Conservation (phyloP, 2,888 invertebrate species). For the Clepsis dumicolana region DNA sequence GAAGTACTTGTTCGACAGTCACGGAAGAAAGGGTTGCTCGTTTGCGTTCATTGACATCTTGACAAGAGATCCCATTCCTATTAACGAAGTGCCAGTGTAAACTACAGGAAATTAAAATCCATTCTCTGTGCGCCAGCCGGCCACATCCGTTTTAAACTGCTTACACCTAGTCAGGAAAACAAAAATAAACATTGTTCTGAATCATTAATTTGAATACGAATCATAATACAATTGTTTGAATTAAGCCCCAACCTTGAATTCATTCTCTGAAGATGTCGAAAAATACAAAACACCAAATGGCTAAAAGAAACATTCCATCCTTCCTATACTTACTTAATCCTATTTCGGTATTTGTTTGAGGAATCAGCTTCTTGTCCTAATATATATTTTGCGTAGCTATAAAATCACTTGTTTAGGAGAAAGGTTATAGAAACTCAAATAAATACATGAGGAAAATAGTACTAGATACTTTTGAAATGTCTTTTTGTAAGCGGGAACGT, state of each 20-base stretch:
- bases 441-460: too few relatives aligned
- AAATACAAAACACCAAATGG: constrained; percentile 36
- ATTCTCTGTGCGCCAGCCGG: constrained; percentile 52
- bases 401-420: background rate
- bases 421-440: too few relatives aligned
- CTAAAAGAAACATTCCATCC: constrained; percentile 29
- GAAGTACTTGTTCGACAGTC: background rate
- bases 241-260: constrained; percentile 31
- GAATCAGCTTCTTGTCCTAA: constrained; percentile 11
- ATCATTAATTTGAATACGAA: constrained; percentile 39
- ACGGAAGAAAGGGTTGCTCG: background rate
- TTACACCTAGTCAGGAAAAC: constrained; percentile 32
- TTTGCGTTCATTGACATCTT: constrained; percentile 30
- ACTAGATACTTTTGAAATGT: too few relatives aligned
- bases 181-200: constrained; percentile 54
- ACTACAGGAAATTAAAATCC: constrained; percentile 51
- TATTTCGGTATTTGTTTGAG: constrained; percentile 10
- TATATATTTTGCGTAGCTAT: background rate
- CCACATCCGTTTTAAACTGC: constrained; percentile 54
- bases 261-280: constrained; percentile 26
- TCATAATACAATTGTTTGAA: constrained; percentile 35
- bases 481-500: background rate
- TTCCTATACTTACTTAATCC: too few relatives aligned
- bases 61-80: constrained; percentile 46
- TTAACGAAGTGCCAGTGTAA: constrained; percentile 46